Evolutionary conservation across 2,797 vertebrate genomes (phyloP).

Genomic region (Staurois parvus): DNA sequence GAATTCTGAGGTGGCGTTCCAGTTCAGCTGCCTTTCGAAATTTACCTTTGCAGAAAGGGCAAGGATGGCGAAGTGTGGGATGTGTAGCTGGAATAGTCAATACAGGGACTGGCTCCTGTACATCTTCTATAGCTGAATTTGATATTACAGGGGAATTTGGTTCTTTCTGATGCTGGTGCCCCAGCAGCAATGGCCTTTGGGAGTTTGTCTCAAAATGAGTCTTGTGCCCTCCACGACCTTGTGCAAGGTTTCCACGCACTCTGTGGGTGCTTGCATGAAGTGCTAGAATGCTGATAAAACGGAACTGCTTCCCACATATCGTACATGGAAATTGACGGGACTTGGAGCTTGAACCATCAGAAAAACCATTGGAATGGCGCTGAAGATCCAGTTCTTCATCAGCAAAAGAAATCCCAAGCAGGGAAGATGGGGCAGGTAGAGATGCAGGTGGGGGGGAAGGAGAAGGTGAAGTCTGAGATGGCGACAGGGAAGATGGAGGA

Average conservation of each 20-base stretch:
- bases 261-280: constrained; percentile 90
- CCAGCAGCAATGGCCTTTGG: constrained; percentile 74
- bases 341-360: constrained; percentile 67
- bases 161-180: constrained; percentile 73
- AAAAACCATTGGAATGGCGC: constrained; percentile 83
- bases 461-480: constrained; percentile 37
- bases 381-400: constrained; percentile 87
- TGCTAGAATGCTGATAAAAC: constrained; percentile 93
- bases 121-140: constrained; percentile 49
- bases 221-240: constrained; percentile 77
- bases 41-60: constrained; percentile 93
- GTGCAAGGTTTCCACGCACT: constrained; percentile 54
- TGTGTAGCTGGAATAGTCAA: constrained; percentile 55
- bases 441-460: constrained; percentile 31
- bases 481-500: constrained; percentile 42
- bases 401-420: constrained; percentile 77
- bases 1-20: constrained; percentile 89
- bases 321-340: constrained; percentile 85
- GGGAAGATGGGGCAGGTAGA: constrained; percentile 64
- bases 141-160: constrained; percentile 6
- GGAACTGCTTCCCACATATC: constrained; percentile 91
- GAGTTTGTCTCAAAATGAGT: constrained; percentile 66
- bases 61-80: constrained; percentile 79
- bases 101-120: constrained; percentile 59
- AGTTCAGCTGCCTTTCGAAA: constrained; percentile 90